Percentiles rank a stretch among this genome's conserved stretches.
These are phyloP conservation scores for Acronicta leporina DNA, from an alignment of 2,888 invertebrate genomes.

Conservation along the genomic window DNA sequence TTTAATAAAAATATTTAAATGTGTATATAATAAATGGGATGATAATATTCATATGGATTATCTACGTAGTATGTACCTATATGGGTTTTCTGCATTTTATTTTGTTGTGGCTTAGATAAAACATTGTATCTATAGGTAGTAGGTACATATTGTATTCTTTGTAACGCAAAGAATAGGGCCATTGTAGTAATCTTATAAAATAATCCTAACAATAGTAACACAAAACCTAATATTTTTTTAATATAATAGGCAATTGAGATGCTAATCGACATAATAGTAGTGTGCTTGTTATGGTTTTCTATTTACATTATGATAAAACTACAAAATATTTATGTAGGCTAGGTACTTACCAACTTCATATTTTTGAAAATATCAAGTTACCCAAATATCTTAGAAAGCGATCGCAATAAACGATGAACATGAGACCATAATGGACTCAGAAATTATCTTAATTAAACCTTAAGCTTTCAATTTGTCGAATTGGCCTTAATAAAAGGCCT, in stretches of 20 bases:
- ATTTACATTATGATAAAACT: conserved; percentile 16
- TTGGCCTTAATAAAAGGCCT: conserved; percentile 68
- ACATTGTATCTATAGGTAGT: conserved; percentile 1
- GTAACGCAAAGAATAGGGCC: conserved; percentile 36
- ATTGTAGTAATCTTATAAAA: conserved; percentile 38
- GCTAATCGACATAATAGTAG: conserved; percentile 28
- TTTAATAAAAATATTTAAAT: too few relatives aligned
- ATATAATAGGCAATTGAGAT: conserved; percentile 48
- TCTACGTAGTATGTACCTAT: neutral
- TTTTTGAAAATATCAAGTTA: neutral
- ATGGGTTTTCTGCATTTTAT: conserved; percentile 8
- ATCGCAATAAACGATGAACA: conserved; percentile 45
- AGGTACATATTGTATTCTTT: conserved; percentile 27
- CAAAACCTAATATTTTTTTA: conserved; percentile 28
- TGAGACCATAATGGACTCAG: conserved; percentile 49
- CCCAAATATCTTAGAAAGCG: conserved; percentile 30
- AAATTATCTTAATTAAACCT: conserved; percentile 66
- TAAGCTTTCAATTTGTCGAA: conserved; percentile 69
- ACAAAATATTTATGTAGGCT: neutral
- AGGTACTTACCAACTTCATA: too few relatives aligned
- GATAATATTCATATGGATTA: too few relatives aligned
- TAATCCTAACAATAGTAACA: conserved; percentile 23
- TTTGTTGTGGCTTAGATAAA: conserved; percentile 1
- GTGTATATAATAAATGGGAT: too few relatives aligned
- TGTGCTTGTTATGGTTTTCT: conserved; percentile 17